Evolutionary conservation across 2,113 vertebrate species (phyloP).

Genomic region (Otocyon megalotis): DNA sequence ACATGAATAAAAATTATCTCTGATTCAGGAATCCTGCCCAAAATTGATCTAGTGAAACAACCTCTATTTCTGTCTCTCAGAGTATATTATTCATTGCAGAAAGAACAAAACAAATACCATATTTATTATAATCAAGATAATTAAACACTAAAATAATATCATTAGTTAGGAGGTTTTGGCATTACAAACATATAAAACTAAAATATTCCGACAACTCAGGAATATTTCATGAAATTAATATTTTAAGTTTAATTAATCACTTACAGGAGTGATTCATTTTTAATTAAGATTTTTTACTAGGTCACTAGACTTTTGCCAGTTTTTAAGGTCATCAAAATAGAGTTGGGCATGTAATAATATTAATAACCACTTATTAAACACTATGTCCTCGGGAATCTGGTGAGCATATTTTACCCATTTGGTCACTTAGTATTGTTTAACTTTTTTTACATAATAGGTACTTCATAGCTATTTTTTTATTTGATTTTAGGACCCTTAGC

Average conservation of each 20-base stretch:
- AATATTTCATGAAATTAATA: conserved; percentile 62
- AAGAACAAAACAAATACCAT: conserved; percentile 56
- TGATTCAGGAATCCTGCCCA: conserved; percentile 31
- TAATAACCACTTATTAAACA: conserved; percentile 52
- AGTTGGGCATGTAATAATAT: conserved; percentile 14
- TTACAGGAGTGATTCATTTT: conserved; percentile 53
- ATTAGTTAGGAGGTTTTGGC: conserved; percentile 27
- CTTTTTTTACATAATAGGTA: conserved; percentile 49
- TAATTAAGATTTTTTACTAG: conserved; percentile 52
- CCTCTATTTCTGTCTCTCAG: neutral
- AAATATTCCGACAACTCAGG: conserved; percentile 63
- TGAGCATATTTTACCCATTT: conserved; percentile 45
- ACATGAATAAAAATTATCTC: conserved; percentile 20
- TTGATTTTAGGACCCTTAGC: conserved; percentile 55
- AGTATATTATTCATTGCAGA: conserved; percentile 39
- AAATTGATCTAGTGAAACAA: conserved; percentile 47
- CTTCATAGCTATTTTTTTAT: conserved; percentile 23
- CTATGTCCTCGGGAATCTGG: neutral
- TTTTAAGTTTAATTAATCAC: conserved; percentile 49
- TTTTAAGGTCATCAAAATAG: conserved; percentile 53
- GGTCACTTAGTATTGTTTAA: conserved; percentile 56
- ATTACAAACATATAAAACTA: conserved; percentile 64
- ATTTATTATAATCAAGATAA: conserved; percentile 62
- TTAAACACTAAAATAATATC: conserved; percentile 39
- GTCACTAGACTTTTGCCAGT: conserved; percentile 37